A percentile compares a stretch with the other conserved stretches of the same genome.
These are phyloP conservation scores for Chymomyza costata DNA, from an alignment of 1,140 invertebrate species.

Conservation along the genomic window DNA sequence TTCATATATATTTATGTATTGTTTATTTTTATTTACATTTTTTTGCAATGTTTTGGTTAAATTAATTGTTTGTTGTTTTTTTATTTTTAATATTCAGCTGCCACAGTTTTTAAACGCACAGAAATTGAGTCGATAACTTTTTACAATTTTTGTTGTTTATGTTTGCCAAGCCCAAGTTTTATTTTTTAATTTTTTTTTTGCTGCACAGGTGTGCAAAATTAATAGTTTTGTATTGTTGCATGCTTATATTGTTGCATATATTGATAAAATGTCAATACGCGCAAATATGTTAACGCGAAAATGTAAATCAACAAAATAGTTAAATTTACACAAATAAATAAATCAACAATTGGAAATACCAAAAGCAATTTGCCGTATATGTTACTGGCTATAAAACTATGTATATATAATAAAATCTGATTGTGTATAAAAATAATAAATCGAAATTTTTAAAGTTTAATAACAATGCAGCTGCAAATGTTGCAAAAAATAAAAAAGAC, in stretches of 20 bases:
- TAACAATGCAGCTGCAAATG: too few species aligned
- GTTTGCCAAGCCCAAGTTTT: conserved; percentile 54
- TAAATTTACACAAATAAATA: too few species aligned
- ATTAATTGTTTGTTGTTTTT: conserved; percentile 41
- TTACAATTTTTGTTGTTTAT: too few species aligned
- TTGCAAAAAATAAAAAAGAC: too few species aligned
- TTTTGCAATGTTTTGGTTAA: conserved; percentile 9
- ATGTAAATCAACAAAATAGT: conserved; percentile 34
- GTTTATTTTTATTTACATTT: conserved; percentile 18
- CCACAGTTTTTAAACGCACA: conserved; percentile 24
- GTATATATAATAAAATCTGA: too few species aligned
- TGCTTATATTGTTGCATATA: too few species aligned
- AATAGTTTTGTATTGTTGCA: conserved; percentile 21
- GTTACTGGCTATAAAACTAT: too few species aligned
- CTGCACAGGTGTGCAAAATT: conserved; percentile 56
- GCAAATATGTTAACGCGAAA: conserved; percentile 11
- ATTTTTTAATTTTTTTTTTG: conserved; percentile 30
- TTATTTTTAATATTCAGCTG: conserved; percentile 12
- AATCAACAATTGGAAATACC: too few species aligned
- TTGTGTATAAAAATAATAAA: too few species aligned
- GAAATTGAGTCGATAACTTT: too few species aligned
- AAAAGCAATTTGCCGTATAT: too few species aligned
- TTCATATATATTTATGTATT: conserved; percentile 17
- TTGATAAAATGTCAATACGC: background rate
- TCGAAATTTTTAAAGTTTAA: too few species aligned